Base-by-base conservation (phyloP, 2,113 vertebrate species). In the Cheirogaleus medius region DNA sequence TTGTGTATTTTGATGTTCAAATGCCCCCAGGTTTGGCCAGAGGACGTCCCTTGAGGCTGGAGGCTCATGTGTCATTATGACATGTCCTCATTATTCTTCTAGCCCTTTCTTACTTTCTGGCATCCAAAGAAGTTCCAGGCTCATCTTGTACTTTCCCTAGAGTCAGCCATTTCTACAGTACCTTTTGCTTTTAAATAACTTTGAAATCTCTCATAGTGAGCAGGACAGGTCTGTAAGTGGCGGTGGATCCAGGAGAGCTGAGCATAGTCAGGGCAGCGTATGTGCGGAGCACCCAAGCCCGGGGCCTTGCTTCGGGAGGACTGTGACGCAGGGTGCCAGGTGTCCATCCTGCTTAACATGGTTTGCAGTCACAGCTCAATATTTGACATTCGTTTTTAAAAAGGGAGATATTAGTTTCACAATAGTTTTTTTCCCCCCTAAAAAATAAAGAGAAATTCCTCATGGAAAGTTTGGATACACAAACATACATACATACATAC, bases 251-350 rank as follows among this genome's bases (percentile, higher is more conserved):
- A 2, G 39, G 37, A 0, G 1, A 7, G 8, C 10, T 25, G 44
- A 10, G 9, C 1, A 0, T 0, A 1, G 15, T 47, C 42, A 12
- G 5, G 8, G 25, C 1, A 3, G 23, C 2, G 0, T 3, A 1
- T 25, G 5, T 2, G 29, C 68, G 29, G 32, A 52, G 14, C 25
- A 6, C 1, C 9, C 37, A 0, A 25, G 7, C 74, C 76, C 13
- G 89, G 32, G 63, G 27, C 52, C 63, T 34, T 29, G 12, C 4
- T 21, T 14, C 21, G 6, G 17, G 20, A 44, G 14, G 18, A 29
- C 11, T 1, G 8, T 32, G 34, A 13, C 6, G 6, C 34, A 63
- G 32, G 9, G 2, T 10, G 29, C 21, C 6, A 23, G 15, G 1
- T 6, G 8, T n/a, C 56, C 5, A 0, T 25, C 42, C 23, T 20